These are phyloP conservation scores for Sarcophaga rosellei DNA, from an alignment of 2,888 invertebrate species.

Conservation along the genomic window DNA sequence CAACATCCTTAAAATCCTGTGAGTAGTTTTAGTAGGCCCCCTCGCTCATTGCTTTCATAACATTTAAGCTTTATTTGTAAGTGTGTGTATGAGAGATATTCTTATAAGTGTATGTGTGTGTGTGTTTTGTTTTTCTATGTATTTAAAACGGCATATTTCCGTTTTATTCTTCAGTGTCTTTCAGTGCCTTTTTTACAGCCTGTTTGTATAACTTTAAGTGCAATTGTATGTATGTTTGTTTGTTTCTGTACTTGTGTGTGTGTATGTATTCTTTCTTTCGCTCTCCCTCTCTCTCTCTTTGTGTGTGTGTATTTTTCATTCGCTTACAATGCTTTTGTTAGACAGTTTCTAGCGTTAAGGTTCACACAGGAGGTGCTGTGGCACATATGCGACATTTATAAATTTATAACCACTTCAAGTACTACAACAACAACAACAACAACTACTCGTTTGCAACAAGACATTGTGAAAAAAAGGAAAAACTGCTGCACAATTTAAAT, in stretches of 20 bases:
- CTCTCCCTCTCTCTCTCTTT: background rate
- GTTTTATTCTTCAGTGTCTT: conserved; percentile 50
- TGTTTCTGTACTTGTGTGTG: background rate
- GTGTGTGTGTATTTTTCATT: background rate
- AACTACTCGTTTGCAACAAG: conserved; percentile 30
- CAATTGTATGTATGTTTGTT: background rate
- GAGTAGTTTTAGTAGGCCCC: background rate
- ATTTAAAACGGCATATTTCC: conserved; percentile 67
- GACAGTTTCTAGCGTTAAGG: conserved; percentile 65
- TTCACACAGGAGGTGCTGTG: conserved; percentile 68
- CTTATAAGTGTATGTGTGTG: background rate
- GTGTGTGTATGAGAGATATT: too few relatives aligned
- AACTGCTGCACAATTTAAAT: conserved; percentile 56
- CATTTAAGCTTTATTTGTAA: background rate
- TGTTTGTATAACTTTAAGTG: conserved; percentile 6
- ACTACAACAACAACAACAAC: conserved; percentile 31
- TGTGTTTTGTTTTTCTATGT: conserved; percentile 9
- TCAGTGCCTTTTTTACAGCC: background rate
- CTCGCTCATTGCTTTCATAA: background rate
- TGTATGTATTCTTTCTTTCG: background rate
- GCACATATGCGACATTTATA: conserved; percentile 72
- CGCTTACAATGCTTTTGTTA: conserved; percentile 53
- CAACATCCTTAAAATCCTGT: conserved; percentile 51
- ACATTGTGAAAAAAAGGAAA: background rate
- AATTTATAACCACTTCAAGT: conserved; percentile 70